Conservation (phyloP, 2,113 vertebrate genomes). For the Ploceus nigricollis region DNA sequence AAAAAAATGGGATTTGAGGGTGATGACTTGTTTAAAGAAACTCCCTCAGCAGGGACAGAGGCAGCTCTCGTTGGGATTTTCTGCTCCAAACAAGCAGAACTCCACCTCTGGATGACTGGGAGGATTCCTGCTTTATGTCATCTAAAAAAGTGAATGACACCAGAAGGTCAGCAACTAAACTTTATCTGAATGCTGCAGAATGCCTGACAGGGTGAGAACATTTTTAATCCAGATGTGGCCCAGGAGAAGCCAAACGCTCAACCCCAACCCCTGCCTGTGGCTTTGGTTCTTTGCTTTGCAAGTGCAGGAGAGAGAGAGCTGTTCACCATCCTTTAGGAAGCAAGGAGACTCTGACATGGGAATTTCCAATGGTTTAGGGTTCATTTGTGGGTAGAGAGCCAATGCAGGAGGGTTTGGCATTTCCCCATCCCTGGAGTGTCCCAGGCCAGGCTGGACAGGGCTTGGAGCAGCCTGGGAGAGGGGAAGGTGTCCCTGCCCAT, state of each 20-base stretch:
- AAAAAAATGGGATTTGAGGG: slow-evolving; percentile 28
- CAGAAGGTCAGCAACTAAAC: neutral
- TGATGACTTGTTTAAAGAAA: neutral
- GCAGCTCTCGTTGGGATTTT: neutral
- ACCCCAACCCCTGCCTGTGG: neutral
- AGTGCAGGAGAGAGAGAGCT: neutral
- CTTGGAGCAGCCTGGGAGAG: neutral
- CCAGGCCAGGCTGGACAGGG: neutral
- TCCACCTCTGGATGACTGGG: neutral
- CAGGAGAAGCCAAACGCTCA: neutral
- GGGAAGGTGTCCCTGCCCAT: neutral
- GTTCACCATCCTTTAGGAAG: neutral
- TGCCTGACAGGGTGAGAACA: neutral
- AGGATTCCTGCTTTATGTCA: neutral
- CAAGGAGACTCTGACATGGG: neutral
- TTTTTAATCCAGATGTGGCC: neutral
- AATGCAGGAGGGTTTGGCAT: neutral
- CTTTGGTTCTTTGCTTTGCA: neutral
- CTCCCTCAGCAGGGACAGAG: neutral
- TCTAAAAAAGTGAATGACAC: neutral
- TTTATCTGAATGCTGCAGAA: neutral
- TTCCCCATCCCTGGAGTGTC: neutral
- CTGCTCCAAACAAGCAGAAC: slow-evolving; percentile 9
- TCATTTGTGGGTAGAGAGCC: neutral
- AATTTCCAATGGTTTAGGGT: neutral